phyloP scores from a whole-genome alignment of 1,140 invertebrate genomes.

The Danaus melanippus region DNA sequence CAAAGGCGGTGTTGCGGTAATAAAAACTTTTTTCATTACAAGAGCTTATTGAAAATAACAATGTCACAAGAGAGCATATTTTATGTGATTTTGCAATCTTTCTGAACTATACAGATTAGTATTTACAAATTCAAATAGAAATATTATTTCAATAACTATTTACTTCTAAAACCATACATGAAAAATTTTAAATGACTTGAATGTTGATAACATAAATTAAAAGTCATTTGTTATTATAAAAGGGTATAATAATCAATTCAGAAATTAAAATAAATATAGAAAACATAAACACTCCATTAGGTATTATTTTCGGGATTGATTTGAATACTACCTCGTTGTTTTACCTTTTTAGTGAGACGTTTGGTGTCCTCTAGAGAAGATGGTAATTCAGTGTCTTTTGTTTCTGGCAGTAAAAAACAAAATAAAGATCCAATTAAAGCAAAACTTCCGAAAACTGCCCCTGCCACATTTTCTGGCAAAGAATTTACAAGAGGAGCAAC shows the following conservation, averaged over 20 bases:
- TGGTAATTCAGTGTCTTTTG: constrained; percentile 44
- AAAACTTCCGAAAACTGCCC: constrained; percentile 76
- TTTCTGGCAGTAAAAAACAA: constrained; percentile 73
- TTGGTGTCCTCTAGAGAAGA: constrained; percentile 41
- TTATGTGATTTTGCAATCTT: constrained; percentile 21
- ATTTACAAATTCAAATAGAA: too few relatives aligned
- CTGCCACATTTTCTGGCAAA: constrained; percentile 65
- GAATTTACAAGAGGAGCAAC: constrained; percentile 63
- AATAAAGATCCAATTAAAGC: constrained; percentile 75
- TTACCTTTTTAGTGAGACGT: constrained; percentile 8
- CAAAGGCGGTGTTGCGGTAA: constrained; percentile 38
- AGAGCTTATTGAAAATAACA: constrained; percentile 60
- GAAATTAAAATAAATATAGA: too few relatives aligned
- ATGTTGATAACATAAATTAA: too few relatives aligned
- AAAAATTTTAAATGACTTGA: too few relatives aligned
- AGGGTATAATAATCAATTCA: too few relatives aligned
- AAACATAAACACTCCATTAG: too few relatives aligned
- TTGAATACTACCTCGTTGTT: too few relatives aligned
- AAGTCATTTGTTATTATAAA: too few relatives aligned
- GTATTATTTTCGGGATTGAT: too few relatives aligned
- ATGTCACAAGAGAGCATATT: constrained; percentile 40
- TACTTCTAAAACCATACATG: too few relatives aligned
- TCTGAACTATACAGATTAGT: too few relatives aligned
- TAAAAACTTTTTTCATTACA: constrained; percentile 66
- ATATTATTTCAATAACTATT: too few relatives aligned